phyloP scores from a whole-genome alignment of 2,797 vertebrate genomes.

The Loriculus beryllinus region DNA sequence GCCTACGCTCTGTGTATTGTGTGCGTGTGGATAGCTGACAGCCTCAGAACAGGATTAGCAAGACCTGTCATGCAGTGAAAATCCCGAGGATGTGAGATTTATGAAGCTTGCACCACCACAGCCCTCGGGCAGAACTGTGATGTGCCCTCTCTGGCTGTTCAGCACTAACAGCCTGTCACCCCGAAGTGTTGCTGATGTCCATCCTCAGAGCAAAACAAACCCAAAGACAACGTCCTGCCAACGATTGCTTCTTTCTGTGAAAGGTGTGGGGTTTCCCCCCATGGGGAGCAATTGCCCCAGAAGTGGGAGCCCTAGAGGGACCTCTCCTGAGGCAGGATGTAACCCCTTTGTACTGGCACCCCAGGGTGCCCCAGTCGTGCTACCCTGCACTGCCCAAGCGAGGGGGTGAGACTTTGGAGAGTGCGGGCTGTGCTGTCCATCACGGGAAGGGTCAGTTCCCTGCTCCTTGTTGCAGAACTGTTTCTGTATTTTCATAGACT shows the following conservation, averaged over 20 bases:
- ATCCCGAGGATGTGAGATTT: neutral
- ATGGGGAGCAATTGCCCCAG: accelerated
- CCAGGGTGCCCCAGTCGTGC: accelerated
- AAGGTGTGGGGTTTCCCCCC: neutral
- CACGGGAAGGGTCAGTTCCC: accelerated
- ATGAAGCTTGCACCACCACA: accelerated
- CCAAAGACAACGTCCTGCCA: neutral
- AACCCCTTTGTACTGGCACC: accelerated
- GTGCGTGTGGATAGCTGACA: neutral
- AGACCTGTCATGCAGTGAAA: neutral
- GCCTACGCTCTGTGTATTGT: neutral
- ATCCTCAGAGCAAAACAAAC: neutral
- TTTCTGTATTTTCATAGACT: neutral
- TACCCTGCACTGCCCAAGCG: accelerated
- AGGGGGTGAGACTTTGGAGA: accelerated
- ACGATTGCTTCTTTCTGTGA: neutral
- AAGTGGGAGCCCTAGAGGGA: neutral
- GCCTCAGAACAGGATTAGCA: neutral
- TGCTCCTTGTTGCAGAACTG: neutral
- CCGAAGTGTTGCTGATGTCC: accelerated
- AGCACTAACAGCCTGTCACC: accelerated
- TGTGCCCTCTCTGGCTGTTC: neutral
- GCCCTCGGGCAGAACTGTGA: neutral
- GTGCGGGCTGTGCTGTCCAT: neutral
- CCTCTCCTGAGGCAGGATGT: neutral